phyloP scores from a whole-genome alignment of 1,140 invertebrate species.

The Brachionus paranguensis region DNA sequence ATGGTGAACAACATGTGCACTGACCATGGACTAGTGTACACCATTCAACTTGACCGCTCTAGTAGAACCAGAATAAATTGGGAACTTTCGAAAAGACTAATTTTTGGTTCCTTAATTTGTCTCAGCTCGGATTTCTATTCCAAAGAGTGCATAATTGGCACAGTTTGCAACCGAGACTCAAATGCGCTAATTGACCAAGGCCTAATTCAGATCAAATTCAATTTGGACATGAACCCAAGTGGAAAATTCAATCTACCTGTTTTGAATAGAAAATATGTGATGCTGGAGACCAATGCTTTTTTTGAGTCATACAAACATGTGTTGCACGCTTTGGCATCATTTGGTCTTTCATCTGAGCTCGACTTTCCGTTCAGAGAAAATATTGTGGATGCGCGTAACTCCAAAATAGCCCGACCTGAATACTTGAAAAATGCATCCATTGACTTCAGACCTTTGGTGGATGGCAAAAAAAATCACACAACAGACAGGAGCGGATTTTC shows the following conservation, averaged over 20 bases:
- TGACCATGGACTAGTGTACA: conserved; percentile 41
- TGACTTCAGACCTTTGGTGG: conserved; percentile 39
- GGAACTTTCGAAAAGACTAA: conserved; percentile 58
- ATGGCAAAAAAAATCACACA: background rate
- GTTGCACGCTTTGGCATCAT: conserved; percentile 47
- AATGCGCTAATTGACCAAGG: background rate
- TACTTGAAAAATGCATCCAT: conserved; percentile 41
- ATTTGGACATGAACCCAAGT: background rate
- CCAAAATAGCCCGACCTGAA: background rate
- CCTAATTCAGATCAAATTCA: background rate
- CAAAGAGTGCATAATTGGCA: conserved; percentile 15
- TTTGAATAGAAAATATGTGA: conserved; percentile 40
- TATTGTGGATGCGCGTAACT: conserved; percentile 43
- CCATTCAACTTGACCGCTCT: conserved; percentile 41
- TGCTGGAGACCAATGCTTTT: conserved; percentile 58
- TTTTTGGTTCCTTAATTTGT: conserved; percentile 57
- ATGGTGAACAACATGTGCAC: background rate
- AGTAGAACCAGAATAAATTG: conserved; percentile 42
- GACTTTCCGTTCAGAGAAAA: conserved; percentile 52
- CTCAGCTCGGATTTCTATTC: conserved; percentile 5
- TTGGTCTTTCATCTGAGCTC: background rate
- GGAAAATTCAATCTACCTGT: background rate
- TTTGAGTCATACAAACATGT: conserved; percentile 58
- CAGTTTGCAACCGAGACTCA: conserved; percentile 5
- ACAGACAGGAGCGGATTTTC: background rate